Evolutionary conservation across 2,113 vertebrate species (phyloP), one percentile per base, ranked within the genome.

Genomic region (Anoplopoma fimbria): DNA sequence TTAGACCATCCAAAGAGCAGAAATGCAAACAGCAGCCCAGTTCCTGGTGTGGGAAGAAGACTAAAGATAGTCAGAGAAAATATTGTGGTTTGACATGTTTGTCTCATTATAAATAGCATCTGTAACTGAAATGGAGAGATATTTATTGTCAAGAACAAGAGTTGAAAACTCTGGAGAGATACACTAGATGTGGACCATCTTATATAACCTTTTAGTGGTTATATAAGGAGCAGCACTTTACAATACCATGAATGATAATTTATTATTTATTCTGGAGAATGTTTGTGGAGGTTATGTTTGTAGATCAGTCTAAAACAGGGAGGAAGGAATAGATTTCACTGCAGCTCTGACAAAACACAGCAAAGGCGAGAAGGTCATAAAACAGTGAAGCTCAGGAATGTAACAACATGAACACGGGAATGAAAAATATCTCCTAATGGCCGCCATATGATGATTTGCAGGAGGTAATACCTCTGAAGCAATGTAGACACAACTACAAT

Each of bases 11-110:
- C 68, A 60, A 81, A 79, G 67, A 88, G 47, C 36, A 80, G 73
- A 83, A 87, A 75, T 21, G 63, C 60, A 88, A 84, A 88, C 82
- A 88, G 67, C 82, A 84, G 74, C 72, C 74, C 77, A 74, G 77
- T 83, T 86, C 85, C 91, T 73, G 40, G 51, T 85, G 81, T 58
- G 86, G 77, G 47, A 55, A 69, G 72, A 69, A 69, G 57, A 21
- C 40, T 91, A 69, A 88, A 83, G 57, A 87, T 85, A 88, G 81
- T 25, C 63, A 69, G 47, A 70, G 75, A 83, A 87, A 89, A 89
- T 84, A 83, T 73, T 85, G 60, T 80, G 84, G 72, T 53, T 73
- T 25, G 61, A 75, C 61, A 75, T 77, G 62, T 88, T 81, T 62
- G 67, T 47, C 53, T 83, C 25, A 29, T 71, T 79, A 53, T 74